These are phyloP conservation scores for Ophiothrix spiculata DNA, from an alignment of 35 echinoderm and acorn worm species.

Conservation along the genomic window DNA sequence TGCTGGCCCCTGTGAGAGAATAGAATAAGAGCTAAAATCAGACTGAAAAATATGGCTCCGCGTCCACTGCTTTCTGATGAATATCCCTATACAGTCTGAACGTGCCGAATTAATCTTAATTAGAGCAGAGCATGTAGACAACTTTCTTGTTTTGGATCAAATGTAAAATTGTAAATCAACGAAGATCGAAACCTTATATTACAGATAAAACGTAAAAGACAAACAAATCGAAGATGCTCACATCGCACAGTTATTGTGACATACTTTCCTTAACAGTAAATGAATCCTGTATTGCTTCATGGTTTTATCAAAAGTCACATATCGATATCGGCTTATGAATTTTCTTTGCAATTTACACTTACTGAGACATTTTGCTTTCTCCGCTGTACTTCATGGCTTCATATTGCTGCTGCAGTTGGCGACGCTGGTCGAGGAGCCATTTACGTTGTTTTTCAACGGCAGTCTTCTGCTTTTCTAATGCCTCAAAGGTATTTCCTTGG, in stretches of 20 bases:
- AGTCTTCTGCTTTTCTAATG: constrained; percentile 57
- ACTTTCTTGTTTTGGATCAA: neutral
- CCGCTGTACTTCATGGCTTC: constrained; percentile 98
- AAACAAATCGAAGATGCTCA: too few species aligned
- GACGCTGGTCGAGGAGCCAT: constrained; percentile 72
- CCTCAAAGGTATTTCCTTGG: constrained; percentile 66
- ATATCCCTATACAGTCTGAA: too few species aligned
- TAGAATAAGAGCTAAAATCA: neutral
- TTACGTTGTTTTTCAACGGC: constrained; percentile 71
- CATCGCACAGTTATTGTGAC: too few species aligned
- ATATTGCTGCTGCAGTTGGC: constrained; percentile 73
- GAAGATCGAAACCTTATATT: neutral
- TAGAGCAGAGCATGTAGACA: too few species aligned
- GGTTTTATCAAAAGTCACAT: too few species aligned
- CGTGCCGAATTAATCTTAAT: too few species aligned
- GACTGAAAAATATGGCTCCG: too few species aligned
- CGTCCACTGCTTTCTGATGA: too few species aligned
- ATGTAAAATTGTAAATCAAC: neutral
- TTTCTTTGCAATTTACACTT: too few species aligned
- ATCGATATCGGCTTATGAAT: too few species aligned
- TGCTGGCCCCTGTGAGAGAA: constrained; percentile 71
- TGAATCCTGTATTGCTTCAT: too few species aligned
- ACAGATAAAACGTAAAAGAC: neutral
- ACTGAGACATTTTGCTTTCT: constrained; percentile 89
- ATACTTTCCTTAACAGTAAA: too few species aligned